These are phyloP conservation scores for Antedon mediterranea DNA, from an alignment of 53 echinoderm and acorn worm genomes.

Conservation along the genomic window DNA sequence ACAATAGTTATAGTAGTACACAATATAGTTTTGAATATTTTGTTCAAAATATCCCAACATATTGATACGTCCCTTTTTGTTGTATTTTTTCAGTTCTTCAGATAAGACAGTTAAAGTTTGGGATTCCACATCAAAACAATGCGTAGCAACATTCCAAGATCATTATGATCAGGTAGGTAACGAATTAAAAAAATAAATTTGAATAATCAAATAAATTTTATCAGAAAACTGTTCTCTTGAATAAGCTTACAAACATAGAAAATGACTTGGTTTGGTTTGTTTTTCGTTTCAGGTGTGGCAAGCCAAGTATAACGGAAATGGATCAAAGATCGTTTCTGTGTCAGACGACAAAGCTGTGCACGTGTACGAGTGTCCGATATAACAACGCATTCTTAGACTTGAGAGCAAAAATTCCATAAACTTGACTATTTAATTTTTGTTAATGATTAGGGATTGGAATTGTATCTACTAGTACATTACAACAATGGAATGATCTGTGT, in stretches of 20 bases:
- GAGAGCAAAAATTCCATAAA: no score
- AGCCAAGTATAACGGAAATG: slow-evolving; percentile 91
- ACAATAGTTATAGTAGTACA: no score
- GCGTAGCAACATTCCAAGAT: slow-evolving; percentile 92
- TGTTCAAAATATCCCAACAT: no score
- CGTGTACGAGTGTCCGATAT: slow-evolving; percentile 94
- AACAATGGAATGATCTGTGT: no score
- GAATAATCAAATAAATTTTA: no score
- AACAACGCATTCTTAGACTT: no score
- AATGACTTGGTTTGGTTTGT: background rate
- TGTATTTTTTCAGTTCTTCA: slow-evolving; percentile 41
- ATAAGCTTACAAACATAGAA: background rate
- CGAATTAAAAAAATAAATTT: no score
- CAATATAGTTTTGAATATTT: no score
- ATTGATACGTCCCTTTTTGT: no score
- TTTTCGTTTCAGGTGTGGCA: slow-evolving; percentile 73
- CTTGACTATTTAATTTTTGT: no score
- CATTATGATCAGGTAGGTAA: slow-evolving; percentile 74
- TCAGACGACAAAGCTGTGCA: slow-evolving; percentile 93
- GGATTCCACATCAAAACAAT: slow-evolving; percentile 78
- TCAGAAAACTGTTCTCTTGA: background rate
- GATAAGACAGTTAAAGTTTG: slow-evolving; percentile 94
- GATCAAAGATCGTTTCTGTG: slow-evolving; percentile 92
- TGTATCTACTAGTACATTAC: no score
- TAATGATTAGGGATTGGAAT: no score